Evolutionary conservation across 2,797 vertebrate genomes (phyloP), one percentile per base, ranked within the genome.

Genomic region (Neosilurus mollespiculum): DNA sequence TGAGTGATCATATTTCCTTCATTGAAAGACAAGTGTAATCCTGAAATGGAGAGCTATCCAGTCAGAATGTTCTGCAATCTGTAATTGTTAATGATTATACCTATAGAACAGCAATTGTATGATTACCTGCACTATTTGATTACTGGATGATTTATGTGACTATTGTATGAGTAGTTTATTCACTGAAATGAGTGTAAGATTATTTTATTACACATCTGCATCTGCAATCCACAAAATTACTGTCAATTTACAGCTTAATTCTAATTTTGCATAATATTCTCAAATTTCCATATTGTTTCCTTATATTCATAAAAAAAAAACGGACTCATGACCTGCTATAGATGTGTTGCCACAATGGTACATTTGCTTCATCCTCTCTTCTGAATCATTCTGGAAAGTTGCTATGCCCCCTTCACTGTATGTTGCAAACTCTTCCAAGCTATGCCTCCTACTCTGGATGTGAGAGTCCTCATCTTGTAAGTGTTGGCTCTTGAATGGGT

Each of bases 371-470:
- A 88, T 90, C 72, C 90, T 94, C 78, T 97, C 95, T 89, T 96
- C 97, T 88, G 94, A 93, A 85, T 92, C 94, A 83, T 94, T 93
- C 90, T 96, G 96, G 93, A 99, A 98, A 82, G 96, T 93, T 88
- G 96, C 95, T 88, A 97, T 91, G 92, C 97, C 96, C 91, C 96
- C 96, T 90, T 97, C 97, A 92, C 94, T 94, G 92, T 95, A 96
- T 0, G 94, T 93, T 87, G 96, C 96, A 93, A 98, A 99, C 81
- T 96, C 95, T 90, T 96, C 91, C 78, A 96, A 95, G 85, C 94
- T 96, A 90, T 95, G 94, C 91, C 96, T 96, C 93, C 96, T 96
- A 92, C 90, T 94, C 88, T 94, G 93, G 80, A 91, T 88, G 78
- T 90, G 92, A 73, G 92, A 82, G 59, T 96, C 95, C 9, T 94